A percentile compares a stretch with the other conserved stretches of the same genome.
These are phyloP conservation scores for Petrolisthes manimaculis DNA, from an alignment of 2,888 invertebrate genomes.

Conservation along the genomic window DNA sequence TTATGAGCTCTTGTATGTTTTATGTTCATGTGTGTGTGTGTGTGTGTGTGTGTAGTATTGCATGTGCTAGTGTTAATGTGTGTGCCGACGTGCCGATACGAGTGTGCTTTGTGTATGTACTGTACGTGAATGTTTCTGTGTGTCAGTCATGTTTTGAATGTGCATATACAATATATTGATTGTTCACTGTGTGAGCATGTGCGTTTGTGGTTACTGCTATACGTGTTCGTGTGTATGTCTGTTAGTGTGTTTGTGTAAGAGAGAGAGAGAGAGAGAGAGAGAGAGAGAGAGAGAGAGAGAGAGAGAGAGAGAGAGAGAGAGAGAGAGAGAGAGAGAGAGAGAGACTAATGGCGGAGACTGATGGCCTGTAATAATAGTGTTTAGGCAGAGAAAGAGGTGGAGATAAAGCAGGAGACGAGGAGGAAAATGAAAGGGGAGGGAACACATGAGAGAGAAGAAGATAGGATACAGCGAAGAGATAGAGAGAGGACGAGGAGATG, in stretches of 20 bases:
- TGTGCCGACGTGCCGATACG: too few species aligned
- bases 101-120: too few species aligned
- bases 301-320: slow-evolving; percentile 13
- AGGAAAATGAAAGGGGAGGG: background rate
- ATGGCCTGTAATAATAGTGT: background rate
- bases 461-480: background rate
- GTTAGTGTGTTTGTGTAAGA: background rate
- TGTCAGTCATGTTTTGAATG: too few species aligned
- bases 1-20: too few species aligned
- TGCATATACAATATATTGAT: too few species aligned
- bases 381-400: background rate
- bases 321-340: slow-evolving; percentile 8
- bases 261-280: background rate
- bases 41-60: background rate
- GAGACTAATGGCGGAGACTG: background rate
- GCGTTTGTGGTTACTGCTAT: background rate
- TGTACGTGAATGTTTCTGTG: too few species aligned
- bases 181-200: background rate
- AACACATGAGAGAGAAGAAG: background rate
- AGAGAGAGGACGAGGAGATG: background rate
- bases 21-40: background rate
- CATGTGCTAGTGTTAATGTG: background rate
- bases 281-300: background rate
- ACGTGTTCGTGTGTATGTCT: background rate
- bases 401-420: background rate